Evolutionary conservation across 2,888 invertebrate species (phyloP), one percentile per base, ranked within the genome.

Genomic region (Orthosia gothica): DNA sequence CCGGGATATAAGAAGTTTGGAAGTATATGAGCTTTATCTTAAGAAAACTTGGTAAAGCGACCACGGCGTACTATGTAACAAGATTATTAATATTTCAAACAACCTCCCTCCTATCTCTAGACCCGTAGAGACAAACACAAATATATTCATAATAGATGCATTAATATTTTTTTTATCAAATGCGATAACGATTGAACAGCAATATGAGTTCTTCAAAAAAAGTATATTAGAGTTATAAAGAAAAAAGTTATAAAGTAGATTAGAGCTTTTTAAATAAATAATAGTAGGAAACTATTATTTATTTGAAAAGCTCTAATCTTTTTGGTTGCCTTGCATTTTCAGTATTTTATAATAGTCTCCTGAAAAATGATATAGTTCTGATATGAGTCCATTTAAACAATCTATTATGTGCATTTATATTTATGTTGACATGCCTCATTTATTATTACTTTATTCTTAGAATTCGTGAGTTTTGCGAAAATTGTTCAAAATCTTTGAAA

Each of bases 81-180:
- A 76, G 52, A 63, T 73, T 73, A 63, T 76, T 74, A 71, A 72
- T 71, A 76, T 84, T 74, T 74, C 57, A 70, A 65, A 68, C 45
- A 70, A 70, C n/a, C 18, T 64, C 13, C 9, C 26, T 26, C 20
- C 5, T 47, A 70, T 52, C 40, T 23, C n/a, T 16, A n/a, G n/a
- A n/a, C n/a, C n/a, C n/a, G n/a, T n/a, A n/a, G n/a, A n/a, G n/a
- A n/a, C n/a, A n/a, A n/a, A n/a, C n/a, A n/a, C n/a, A n/a, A 32
- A 47, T 23, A 26, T 45, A 54, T 61, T 61, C 15, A 32, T 32
- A 70, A 62, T 32, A n/a, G 23, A 58, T 23, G 32, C 12, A 45
- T n/a, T 74, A 18, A 52, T 45, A 49, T n/a, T 2, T 73, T 68
- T 40, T 18, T 9, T 7, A 20, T 13, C 9, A 20, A 47, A 57